Percentiles rank a stretch among this genome's conserved stretches.
These are phyloP conservation scores for Branchellion lobata DNA, from an alignment of 2,888 invertebrate species.

Conservation along the genomic window DNA sequence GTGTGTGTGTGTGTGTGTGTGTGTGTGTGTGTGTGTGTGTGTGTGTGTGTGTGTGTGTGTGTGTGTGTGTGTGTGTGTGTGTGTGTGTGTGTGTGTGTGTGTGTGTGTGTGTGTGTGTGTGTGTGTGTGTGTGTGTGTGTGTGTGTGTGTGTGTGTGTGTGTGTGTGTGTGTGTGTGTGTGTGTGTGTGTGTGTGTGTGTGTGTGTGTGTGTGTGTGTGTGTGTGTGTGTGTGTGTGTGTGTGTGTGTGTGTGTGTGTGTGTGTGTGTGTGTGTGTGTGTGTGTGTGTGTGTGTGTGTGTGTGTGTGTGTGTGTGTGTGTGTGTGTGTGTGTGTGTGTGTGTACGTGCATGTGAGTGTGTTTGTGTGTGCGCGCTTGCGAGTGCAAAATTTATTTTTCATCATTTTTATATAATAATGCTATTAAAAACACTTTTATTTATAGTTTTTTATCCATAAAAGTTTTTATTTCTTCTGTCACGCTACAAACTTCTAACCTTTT, in stretches of 20 bases:
- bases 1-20: conserved; percentile 6
- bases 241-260: neutral
- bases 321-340: too few relatives aligned
- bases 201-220: neutral
- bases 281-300: conserved; percentile 36
- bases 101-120: conserved; percentile 33
- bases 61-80: neutral
- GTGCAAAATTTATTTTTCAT: too few relatives aligned
- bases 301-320: conserved; percentile 24
- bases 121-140: conserved; percentile 33
- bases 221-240: neutral
- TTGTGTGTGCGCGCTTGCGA: too few relatives aligned
- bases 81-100: conserved; percentile 16
- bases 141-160: conserved; percentile 33
- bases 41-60: neutral
- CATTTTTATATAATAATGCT: neutral
- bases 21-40: neutral
- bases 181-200: neutral
- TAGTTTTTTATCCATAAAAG: neutral
- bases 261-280: conserved; percentile 36
- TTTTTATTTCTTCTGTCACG: neutral
- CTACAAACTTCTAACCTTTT: conserved; percentile 22
- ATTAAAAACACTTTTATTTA: neutral
- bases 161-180: conserved; percentile 33
- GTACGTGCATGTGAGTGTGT: too few relatives aligned